Percentiles rank a stretch among this genome's conserved stretches.
These are phyloP conservation scores for Panonychus citri DNA, from an alignment of 1,140 invertebrate species.

Conservation along the genomic window DNA sequence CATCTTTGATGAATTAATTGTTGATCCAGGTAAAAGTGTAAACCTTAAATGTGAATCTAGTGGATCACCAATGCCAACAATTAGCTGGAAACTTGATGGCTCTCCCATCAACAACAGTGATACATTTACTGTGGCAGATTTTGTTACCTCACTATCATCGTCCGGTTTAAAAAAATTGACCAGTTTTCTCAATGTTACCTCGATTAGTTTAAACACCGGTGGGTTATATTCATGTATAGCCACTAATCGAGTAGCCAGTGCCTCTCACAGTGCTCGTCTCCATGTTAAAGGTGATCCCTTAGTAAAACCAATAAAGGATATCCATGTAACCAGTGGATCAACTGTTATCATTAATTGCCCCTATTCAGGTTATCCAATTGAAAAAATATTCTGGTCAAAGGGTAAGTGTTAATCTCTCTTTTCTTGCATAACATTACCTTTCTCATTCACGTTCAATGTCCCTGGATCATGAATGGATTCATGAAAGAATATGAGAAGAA, in stretches of 20 bases:
- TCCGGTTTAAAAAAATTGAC: neutral
- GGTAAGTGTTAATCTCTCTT: neutral
- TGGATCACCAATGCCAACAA: slow-evolving; percentile 46
- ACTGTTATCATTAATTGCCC: slow-evolving; percentile 68
- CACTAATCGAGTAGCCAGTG: slow-evolving; percentile 47
- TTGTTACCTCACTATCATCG: neutral
- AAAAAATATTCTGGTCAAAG: slow-evolving; percentile 46
- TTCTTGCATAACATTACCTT: too few relatives aligned
- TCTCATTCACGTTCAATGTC: too few relatives aligned
- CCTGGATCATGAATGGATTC: too few relatives aligned
- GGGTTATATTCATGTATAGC: slow-evolving; percentile 48
- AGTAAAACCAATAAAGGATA: slow-evolving; percentile 67
- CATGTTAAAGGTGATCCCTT: slow-evolving; percentile 67
- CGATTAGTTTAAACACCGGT: slow-evolving; percentile 18
- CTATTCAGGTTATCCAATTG: slow-evolving; percentile 72
- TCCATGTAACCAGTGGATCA: slow-evolving; percentile 63
- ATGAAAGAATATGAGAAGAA: too few relatives aligned
- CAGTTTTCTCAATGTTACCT: slow-evolving; percentile 6
- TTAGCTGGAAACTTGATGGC: slow-evolving; percentile 27
- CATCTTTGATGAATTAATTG: slow-evolving; percentile 56
- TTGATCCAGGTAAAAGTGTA: slow-evolving; percentile 55
- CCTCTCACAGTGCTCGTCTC: slow-evolving; percentile 53
- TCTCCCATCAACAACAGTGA: slow-evolving; percentile 19
- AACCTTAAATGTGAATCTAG: slow-evolving; percentile 60
- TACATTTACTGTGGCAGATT: neutral